These are phyloP conservation scores for Indicator indicator DNA, from an alignment of 2,113 vertebrate species.

Conservation along the genomic window DNA sequence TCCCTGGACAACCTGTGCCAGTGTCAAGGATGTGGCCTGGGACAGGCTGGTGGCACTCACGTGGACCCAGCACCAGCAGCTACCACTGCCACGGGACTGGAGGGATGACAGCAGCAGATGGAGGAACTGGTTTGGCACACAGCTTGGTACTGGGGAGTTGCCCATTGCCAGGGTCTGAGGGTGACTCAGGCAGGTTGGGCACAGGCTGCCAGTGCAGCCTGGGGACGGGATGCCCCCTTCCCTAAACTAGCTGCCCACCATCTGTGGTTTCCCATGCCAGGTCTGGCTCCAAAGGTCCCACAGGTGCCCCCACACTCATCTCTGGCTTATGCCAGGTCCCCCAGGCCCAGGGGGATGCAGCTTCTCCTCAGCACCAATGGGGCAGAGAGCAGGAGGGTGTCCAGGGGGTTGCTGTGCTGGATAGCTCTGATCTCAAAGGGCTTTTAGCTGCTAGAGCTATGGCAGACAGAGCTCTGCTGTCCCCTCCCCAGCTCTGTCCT, in stretches of 20 bases:
- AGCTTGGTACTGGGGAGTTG: neutral
- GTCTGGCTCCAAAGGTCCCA: neutral
- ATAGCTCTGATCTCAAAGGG: fast-evolving
- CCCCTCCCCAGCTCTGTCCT: neutral
- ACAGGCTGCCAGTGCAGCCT: neutral
- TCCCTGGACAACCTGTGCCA: too few species aligned
- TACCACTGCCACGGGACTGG: neutral
- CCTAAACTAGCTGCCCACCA: fast-evolving
- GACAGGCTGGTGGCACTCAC: neutral
- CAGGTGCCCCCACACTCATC: fast-evolving
- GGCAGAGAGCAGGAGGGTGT: fast-evolving
- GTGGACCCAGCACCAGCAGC: fast-evolving
- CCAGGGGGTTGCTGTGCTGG: fast-evolving
- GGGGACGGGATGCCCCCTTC: neutral
- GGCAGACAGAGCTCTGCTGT: neutral
- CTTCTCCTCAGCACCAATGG: neutral
- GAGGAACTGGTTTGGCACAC: slow-evolving; percentile 39
- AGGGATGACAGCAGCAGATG: neutral
- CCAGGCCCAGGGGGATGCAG: fast-evolving
- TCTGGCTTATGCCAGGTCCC: neutral
- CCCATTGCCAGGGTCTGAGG: neutral
- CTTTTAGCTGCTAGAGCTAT: neutral
- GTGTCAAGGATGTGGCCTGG: neutral
- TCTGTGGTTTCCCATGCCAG: fast-evolving
- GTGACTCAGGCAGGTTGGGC: neutral